A percentile compares a stretch with the other conserved stretches of the same genome.
Evolutionary conservation across 2,888 invertebrate genomes (phyloP).

Genomic region (Thereva nobilitata): DNA sequence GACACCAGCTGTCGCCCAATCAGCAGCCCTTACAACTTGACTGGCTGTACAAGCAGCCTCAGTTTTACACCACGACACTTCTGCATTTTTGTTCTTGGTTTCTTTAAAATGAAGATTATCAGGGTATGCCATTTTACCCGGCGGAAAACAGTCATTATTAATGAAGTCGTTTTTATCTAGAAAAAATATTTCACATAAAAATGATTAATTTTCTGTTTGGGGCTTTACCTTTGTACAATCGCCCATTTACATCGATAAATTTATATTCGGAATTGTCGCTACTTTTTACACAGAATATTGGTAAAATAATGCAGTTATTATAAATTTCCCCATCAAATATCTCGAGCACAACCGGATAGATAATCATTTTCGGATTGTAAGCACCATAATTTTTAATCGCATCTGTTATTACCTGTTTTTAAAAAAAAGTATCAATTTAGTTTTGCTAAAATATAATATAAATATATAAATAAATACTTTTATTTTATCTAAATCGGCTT

Average conservation of each 20-base stretch:
- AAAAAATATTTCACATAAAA: background rate
- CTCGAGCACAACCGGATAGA: slow-evolving; percentile 11
- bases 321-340: slow-evolving; percentile 5
- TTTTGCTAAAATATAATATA: background rate
- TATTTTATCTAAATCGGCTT: background rate
- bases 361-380: slow-evolving; percentile 6
- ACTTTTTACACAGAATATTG: slow-evolving; percentile 5
- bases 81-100: background rate
- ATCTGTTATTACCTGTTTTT: slow-evolving; percentile 6
- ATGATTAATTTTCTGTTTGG: background rate
- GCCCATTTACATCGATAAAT: slow-evolving; percentile 12
- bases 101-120: background rate
- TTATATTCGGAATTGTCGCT: background rate
- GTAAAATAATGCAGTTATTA: slow-evolving; percentile 4
- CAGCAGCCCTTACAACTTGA: background rate
- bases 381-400: slow-evolving; percentile 13
- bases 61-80: background rate
- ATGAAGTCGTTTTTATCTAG: slow-evolving; percentile 7
- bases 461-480: background rate
- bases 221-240: slow-evolving; percentile 1
- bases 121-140: slow-evolving; percentile 10
- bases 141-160: slow-evolving; percentile 1
- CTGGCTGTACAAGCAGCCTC: background rate
- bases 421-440: background rate
- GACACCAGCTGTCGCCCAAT: background rate